Conservation (phyloP, 2,797 vertebrate species). For the Argentina silus region DNA sequence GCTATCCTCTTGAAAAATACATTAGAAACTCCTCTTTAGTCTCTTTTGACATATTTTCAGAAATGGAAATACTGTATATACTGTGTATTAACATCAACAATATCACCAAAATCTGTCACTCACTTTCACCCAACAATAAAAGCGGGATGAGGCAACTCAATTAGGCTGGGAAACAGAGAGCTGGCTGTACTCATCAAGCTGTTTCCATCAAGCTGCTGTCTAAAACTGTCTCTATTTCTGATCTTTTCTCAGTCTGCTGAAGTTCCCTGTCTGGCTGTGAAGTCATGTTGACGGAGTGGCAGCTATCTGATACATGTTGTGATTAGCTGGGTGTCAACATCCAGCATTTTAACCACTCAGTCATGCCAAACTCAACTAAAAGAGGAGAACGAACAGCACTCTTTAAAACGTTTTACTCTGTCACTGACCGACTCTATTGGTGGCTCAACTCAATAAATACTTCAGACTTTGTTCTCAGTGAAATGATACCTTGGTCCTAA, state of each 20-base stretch:
- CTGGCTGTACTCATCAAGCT: slow-evolving; percentile 34
- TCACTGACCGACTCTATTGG: not conserved
- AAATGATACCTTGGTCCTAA: slow-evolving; percentile 13
- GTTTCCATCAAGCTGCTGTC: slow-evolving; percentile 36
- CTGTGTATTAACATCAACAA: too few species aligned
- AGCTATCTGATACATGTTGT: slow-evolving; percentile 42
- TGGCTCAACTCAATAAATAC: slow-evolving; percentile 4
- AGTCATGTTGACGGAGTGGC: slow-evolving; percentile 44
- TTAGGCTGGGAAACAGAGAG: slow-evolving; percentile 20
- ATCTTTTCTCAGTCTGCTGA: slow-evolving; percentile 28
- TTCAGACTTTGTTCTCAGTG: slow-evolving; percentile 14
- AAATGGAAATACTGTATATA: too few species aligned
- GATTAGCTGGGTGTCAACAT: slow-evolving; percentile 58
- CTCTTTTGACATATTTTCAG: too few species aligned
- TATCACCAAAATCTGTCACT: not conserved
- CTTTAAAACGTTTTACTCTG: not conserved
- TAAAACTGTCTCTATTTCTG: slow-evolving; percentile 35
- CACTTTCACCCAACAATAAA: too few species aligned
- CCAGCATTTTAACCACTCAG: slow-evolving; percentile 45
- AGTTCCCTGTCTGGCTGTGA: slow-evolving; percentile 39
- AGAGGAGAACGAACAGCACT: not conserved
- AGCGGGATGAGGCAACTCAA: too few species aligned
- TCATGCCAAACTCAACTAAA: slow-evolving; percentile 24
- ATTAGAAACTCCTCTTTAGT: too few species aligned
- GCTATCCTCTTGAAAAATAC: too few species aligned